phyloP scores from a whole-genome alignment of 2,113 vertebrate genomes.

The Cichladusa arquata region DNA sequence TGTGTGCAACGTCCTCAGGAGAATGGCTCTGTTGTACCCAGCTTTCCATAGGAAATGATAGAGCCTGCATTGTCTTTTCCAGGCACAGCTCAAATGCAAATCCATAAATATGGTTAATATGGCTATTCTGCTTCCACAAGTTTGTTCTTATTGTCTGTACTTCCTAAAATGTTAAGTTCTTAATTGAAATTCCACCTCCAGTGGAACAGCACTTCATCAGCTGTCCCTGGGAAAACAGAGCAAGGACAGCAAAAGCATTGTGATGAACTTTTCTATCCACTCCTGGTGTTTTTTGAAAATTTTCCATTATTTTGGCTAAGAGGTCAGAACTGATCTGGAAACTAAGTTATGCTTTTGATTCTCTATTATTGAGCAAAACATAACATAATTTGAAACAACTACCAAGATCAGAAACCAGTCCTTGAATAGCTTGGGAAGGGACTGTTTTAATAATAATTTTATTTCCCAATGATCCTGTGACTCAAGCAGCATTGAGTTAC shows the following conservation, averaged over 20 bases:
- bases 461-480: background rate
- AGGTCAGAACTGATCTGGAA: background rate
- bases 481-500: background rate
- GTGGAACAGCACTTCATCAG: background rate
- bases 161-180: slow-evolving; percentile 25
- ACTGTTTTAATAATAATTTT: background rate
- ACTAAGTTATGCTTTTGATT: background rate
- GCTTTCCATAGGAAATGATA: slow-evolving; percentile 2
- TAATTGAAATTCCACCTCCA: slow-evolving; percentile 62
- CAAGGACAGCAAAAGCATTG: slow-evolving; percentile 7
- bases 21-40: slow-evolving; percentile 39
- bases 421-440: background rate
- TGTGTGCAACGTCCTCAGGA: background rate
- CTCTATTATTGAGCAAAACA: slow-evolving; percentile 1
- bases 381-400: background rate
- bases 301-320: slow-evolving; percentile 24
- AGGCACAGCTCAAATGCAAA: background rate
- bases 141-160: background rate
- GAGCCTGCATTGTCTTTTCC: slow-evolving; percentile 32
- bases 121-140: background rate
- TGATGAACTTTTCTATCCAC: background rate
- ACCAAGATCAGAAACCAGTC: background rate
- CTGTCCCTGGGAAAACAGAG: background rate
- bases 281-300: background rate
- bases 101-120: background rate